Base-by-base conservation (phyloP, 1,140 invertebrate genomes). In the Phocides pigmalion region DNA sequence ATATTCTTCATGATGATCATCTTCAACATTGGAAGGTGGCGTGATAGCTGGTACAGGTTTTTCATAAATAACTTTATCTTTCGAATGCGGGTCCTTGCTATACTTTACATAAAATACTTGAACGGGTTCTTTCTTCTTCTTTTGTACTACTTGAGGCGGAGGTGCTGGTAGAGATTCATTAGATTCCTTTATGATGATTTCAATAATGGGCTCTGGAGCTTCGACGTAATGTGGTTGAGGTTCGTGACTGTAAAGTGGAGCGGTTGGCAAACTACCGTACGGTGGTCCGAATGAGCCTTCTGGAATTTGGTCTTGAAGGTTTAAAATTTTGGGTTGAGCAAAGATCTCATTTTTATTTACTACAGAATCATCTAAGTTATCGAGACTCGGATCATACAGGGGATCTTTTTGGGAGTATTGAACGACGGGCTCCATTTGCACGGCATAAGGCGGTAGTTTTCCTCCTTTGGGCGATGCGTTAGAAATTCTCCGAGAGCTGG, bases 41-140 rank as follows among this genome's bases (percentile, higher is more conserved):
- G 95, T 94, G 3, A 96, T 90, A 6, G 95, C 96, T 0, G 95
- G 94, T 16, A 96, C 90, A 0, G 96, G 96, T 65, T 94, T 92
- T 54, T 97, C 96, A 70, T 97, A 96, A 15, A 97, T 93, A 2
- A 97, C 94, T 62, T 94, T 93, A 37, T 95, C 93, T 53, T 95
- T 94, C 0, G 93, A 92, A 91, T 95, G 93, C 17, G 95, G 93
- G 70, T 95, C 96, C 82, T 97, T 97, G 68, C 97, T 96, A 76
- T 97, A 97, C 81, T 97, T 97, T 0, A 97, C 96, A 75, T 97
- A 97, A 81, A 97, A 97, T 2, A 97, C 97, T 74, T 97, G 96
- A 44, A 97, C 95, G 9, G 96, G 96, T 79, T 97, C 95, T 79
- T 96, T 96, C 65, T 94, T 94, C 69, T 95, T 94, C 53, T 91